These are phyloP conservation scores for Patella pellucida DNA, from an alignment of 2,888 invertebrate species.

Conservation along the genomic window DNA sequence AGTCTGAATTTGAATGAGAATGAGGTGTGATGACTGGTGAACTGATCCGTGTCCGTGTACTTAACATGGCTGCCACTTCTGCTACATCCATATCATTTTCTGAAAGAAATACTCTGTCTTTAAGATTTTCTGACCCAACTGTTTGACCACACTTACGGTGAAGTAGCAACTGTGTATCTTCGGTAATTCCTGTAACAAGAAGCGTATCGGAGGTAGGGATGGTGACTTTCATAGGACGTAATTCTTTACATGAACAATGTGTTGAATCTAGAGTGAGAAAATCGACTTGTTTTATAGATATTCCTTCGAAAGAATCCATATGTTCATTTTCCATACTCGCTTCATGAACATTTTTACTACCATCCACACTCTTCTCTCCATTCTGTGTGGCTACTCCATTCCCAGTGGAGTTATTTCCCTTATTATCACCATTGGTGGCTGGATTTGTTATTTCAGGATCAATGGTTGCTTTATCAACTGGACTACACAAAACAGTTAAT, in stretches of 20 bases:
- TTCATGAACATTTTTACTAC: neutral
- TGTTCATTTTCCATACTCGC: slow-evolving; percentile 3
- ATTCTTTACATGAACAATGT: slow-evolving; percentile 47
- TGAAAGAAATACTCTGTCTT: slow-evolving; percentile 44
- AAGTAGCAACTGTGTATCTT: slow-evolving; percentile 53
- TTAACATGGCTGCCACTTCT: slow-evolving; percentile 39
- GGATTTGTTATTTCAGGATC: slow-evolving; percentile 14
- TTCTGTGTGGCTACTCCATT: slow-evolving; percentile 17
- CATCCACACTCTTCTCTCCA: slow-evolving; percentile 5
- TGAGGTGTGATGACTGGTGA: slow-evolving; percentile 7
- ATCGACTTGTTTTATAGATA: slow-evolving; percentile 52
- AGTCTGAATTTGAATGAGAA: slow-evolving; percentile 9
- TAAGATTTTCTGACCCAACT: slow-evolving; percentile 22
- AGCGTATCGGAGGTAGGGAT: slow-evolving; percentile 56
- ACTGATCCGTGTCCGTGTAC: slow-evolving; percentile 18
- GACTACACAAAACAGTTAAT: slow-evolving; percentile 58
- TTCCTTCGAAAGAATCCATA: slow-evolving; percentile 30
- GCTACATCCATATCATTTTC: slow-evolving; percentile 51
- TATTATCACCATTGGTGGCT: slow-evolving; percentile 12
- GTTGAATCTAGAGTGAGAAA: slow-evolving; percentile 51
- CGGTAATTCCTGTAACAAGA: slow-evolving; percentile 51
- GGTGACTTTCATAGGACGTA: slow-evolving; percentile 53
- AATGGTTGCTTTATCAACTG: slow-evolving; percentile 43
- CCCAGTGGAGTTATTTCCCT: neutral
- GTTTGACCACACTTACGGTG: slow-evolving; percentile 42